phyloP scores from a whole-genome alignment of 2,888 invertebrate species.

The Pammene aurita region DNA sequence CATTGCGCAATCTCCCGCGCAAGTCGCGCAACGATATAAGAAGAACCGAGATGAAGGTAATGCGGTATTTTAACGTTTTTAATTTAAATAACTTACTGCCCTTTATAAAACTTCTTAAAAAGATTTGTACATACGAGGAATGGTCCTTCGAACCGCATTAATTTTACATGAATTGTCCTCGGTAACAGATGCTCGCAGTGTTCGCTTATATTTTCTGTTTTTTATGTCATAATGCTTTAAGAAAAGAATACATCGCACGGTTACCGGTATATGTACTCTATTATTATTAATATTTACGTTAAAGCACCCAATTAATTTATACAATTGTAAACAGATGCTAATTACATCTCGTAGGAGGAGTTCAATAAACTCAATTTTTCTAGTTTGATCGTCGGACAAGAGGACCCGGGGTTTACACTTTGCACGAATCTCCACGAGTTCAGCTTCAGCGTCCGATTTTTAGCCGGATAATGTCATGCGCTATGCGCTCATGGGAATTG shows the following conservation, averaged over 20 bases:
- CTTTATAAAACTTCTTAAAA: not conserved
- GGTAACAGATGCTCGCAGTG: too few species aligned
- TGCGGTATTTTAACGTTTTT: conserved; percentile 30
- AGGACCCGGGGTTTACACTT: conserved; percentile 54
- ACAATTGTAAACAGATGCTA: not conserved
- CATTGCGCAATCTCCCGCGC: conserved; percentile 69
- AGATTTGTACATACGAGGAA: not conserved
- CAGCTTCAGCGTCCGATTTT: conserved; percentile 48
- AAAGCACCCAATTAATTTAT: not conserved
- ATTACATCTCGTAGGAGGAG: conserved; percentile 18
- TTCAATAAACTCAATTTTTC: conserved; percentile 42
- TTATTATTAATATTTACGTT: too few species aligned
- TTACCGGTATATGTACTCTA: too few species aligned
- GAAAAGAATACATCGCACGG: too few species aligned
- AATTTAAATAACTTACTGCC: not conserved
- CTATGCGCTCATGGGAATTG: not conserved
- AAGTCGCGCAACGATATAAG: conserved; percentile 40
- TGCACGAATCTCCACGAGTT: conserved; percentile 42
- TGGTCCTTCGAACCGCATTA: not conserved
- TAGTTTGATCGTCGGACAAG: conserved; percentile 47
- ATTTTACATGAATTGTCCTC: not conserved
- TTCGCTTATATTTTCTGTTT: too few species aligned
- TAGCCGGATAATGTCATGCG: conserved; percentile 21
- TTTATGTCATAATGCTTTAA: too few species aligned
- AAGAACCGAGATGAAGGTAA: conserved; percentile 27